phyloP scores from a whole-genome alignment of 1,140 invertebrate species.

The Wasmannia auropunctata region DNA sequence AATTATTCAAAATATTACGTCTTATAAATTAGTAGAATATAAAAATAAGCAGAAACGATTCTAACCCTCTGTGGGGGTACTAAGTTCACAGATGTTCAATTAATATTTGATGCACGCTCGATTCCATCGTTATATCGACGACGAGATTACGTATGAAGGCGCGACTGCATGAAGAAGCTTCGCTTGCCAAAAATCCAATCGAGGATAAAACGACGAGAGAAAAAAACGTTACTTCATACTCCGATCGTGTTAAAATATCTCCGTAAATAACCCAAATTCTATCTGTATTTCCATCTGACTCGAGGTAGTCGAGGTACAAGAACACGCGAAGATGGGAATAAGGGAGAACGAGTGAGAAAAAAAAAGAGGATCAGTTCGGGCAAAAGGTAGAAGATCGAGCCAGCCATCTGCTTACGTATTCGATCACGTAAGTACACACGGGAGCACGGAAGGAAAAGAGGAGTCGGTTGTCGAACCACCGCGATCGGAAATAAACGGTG shows the following conservation, averaged over 20 bases:
- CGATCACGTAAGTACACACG: conserved; percentile 74
- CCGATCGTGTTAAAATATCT: conserved; percentile 67
- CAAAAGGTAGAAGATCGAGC: conserved; percentile 49
- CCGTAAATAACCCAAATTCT: conserved; percentile 72
- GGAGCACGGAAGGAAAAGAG: conserved; percentile 56
- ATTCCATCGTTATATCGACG: conserved; percentile 41
- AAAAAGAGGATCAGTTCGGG: not conserved
- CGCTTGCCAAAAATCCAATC: conserved; percentile 57
- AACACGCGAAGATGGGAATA: not conserved
- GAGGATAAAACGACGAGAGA: conserved; percentile 45
- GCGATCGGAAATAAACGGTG: conserved; percentile 61
- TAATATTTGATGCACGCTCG: conserved; percentile 2
- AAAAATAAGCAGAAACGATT: too few relatives aligned
- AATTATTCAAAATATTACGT: too few relatives aligned
- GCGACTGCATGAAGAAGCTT: not conserved
- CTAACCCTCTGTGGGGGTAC: too few relatives aligned
- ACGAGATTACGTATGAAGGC: conserved; percentile 11
- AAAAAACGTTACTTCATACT: conserved; percentile 63
- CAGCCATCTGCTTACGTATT: conserved; percentile 71
- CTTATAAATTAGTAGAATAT: too few relatives aligned
- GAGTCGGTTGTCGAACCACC: conserved; percentile 23
- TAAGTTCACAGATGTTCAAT: too few relatives aligned
- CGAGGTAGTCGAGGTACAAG: conserved; percentile 39
- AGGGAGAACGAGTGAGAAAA: not conserved
- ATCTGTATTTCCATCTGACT: conserved; percentile 71